Conservation (phyloP, 2,797 vertebrate species). For the Menidia menidia region DNA sequence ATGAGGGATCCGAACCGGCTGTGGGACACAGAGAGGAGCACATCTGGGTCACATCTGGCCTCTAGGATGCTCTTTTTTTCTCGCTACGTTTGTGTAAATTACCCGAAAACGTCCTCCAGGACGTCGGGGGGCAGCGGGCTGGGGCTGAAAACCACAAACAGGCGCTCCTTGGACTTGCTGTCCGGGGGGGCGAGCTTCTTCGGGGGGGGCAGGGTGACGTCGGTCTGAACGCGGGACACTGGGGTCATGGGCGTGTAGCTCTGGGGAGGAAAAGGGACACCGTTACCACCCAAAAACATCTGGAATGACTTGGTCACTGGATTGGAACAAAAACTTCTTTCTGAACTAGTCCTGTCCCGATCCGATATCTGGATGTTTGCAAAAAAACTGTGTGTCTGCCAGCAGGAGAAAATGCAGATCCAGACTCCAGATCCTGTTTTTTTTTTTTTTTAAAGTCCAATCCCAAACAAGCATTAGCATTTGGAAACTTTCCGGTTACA, state of each 20-base stretch:
- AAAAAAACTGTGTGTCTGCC: no score
- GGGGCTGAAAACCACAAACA: constrained; percentile 95
- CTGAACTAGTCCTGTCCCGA: no score
- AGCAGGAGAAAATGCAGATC: no score
- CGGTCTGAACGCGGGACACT: constrained; percentile 88
- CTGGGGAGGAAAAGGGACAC: constrained; percentile 46
- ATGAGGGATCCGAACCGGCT: constrained; percentile 95
- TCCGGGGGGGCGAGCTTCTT: constrained; percentile 91
- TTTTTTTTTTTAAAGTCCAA: no score
- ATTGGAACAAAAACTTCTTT: no score
- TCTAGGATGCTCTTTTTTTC: no score
- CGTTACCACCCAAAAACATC: not conserved
- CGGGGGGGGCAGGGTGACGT: constrained; percentile 87
- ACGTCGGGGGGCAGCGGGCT: constrained; percentile 89
- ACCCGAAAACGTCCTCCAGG: constrained; percentile 96
- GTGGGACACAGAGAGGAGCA: not conserved
- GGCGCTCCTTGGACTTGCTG: constrained; percentile 90
- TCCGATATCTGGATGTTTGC: no score
- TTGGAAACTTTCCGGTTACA: no score
- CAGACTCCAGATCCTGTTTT: no score
- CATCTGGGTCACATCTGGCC: not conserved
- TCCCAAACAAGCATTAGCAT: no score
- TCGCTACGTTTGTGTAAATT: constrained; percentile 40
- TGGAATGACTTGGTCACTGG: no score
- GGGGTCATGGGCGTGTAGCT: constrained; percentile 62